phyloP scores from a whole-genome alignment of 92 coral and sea anemone genomes.

The Phenganax marumi region DNA sequence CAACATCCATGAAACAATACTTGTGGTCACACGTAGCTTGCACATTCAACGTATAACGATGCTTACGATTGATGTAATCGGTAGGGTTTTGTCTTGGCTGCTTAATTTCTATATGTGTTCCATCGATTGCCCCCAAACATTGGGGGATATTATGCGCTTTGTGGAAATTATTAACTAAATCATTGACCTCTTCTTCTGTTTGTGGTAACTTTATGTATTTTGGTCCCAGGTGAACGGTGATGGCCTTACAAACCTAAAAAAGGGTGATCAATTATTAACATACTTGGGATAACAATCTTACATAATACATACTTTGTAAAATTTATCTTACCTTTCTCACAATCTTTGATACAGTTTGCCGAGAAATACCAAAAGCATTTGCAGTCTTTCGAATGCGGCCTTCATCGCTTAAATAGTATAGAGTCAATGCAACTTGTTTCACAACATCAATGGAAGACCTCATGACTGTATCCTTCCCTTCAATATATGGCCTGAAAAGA shows the following conservation, averaged over 20 bases:
- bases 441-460: slow-evolving; percentile 44
- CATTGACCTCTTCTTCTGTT: slow-evolving; percentile 38
- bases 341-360: slow-evolving; percentile 30
- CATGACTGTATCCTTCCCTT: slow-evolving; percentile 41
- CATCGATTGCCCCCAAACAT: slow-evolving; percentile 42
- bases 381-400: slow-evolving; percentile 29
- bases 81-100: slow-evolving; percentile 29
- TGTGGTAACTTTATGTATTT: slow-evolving; percentile 40
- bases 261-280: slow-evolving; percentile 1
- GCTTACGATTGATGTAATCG: slow-evolving; percentile 26
- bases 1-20: slow-evolving; percentile 46
- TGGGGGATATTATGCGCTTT: slow-evolving; percentile 28
- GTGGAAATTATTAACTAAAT: slow-evolving; percentile 39
- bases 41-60: slow-evolving; percentile 32
- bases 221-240: slow-evolving; percentile 40
- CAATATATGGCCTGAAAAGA: slow-evolving; percentile 42
- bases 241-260: neutral
- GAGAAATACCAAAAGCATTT: slow-evolving; percentile 29
- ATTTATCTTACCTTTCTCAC: slow-evolving; percentile 22
- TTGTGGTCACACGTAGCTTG: slow-evolving; percentile 42
- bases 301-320: neutral
- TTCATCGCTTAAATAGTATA: slow-evolving; percentile 27
- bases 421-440: slow-evolving; percentile 37
- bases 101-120: slow-evolving; percentile 34
- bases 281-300: slow-evolving; percentile 9